Base-by-base conservation (phyloP, 2,888 invertebrate genomes). In the Archips xylosteana region DNA sequence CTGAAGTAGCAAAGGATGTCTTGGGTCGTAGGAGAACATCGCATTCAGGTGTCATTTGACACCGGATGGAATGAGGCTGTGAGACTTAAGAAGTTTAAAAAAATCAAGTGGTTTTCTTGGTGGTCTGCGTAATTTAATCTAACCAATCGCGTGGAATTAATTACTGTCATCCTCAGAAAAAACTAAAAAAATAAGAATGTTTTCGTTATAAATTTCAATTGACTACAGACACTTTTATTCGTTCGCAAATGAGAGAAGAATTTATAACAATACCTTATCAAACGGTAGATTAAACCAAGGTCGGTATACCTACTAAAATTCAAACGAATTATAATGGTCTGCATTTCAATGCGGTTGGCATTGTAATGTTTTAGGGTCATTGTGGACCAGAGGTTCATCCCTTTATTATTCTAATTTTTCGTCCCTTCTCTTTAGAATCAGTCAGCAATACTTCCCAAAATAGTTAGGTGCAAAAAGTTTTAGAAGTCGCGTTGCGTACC, bases 81-180 rank as follows among this genome's bases (percentile, higher is more conserved):
- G 64, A 39, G 39, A 54, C 49, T 32, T 60, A 65, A 64, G 60
- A 74, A 69, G 69, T 42, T 54, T 39, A 68, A 65, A 64, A 74
- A 73, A 60, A 68, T 34, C 39, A 39, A 34, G 68, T 51, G 63
- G 62, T 74, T 67, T 77, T 78, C 82, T 83, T 78, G 87, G 87
- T 86, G 85, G 86, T 81, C 84, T 80, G 75, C 80, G 92, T 87
- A 92, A 92, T 83, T 78, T 76, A 84, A 92, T 83, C 81, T 75
- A 76, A 78, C 72, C 83, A 83, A 81, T 87, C 84, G 81, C 71
- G 81, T 84, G 87, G 88, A 89, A 92, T 78, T 89, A 89, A 92
- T 90, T 80, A 79, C 82, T 83, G 82, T 77, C 87, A 87, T 91
- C 88, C 88, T 87, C 79, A 75, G 65, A 70, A 74, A 73, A 77